Evolutionary conservation across 2,797 vertebrate species (phyloP).

Genomic region (Muraenolepis orangiensis): DNA sequence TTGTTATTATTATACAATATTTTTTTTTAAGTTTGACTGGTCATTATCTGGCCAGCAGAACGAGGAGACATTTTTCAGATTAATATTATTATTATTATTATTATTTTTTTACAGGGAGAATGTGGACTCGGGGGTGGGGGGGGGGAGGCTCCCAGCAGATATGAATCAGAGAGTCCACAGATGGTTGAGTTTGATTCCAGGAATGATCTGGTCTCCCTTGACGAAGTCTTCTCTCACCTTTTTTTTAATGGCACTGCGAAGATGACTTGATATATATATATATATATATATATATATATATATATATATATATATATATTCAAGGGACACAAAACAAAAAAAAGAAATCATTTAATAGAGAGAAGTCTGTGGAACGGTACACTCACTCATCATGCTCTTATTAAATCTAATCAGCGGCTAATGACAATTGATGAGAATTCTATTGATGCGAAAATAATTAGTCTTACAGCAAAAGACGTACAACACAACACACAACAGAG

Average conservation of each 20-base stretch:
- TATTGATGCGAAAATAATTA: neutral
- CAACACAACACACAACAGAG: neutral
- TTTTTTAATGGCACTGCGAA: constrained; percentile 50
- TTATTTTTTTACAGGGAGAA: constrained; percentile 28
- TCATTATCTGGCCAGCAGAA: constrained; percentile 57
- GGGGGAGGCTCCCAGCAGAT: constrained; percentile 46
- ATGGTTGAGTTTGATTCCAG: constrained; percentile 50
- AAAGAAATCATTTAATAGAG: neutral
- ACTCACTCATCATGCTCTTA: constrained; percentile 13
- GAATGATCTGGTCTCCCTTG: constrained; percentile 36
- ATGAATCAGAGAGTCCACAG: constrained; percentile 51
- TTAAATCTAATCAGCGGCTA: constrained; percentile 22
- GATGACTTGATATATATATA: constrained; percentile 36
- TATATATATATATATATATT: no score
- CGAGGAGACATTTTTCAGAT: constrained; percentile 46
- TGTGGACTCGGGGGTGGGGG: constrained; percentile 40
- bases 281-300: no score
- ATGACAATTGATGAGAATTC: constrained; percentile 3
- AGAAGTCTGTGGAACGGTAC: constrained; percentile 29
- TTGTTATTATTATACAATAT: no score
- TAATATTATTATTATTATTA: no score
- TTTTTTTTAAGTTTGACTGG: constrained; percentile 61
- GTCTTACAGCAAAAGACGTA: neutral
- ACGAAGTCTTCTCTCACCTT: constrained; percentile 46
- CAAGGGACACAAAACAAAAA: no score